These are phyloP conservation scores for Harpagifer antarcticus DNA, from an alignment of 2,797 vertebrate genomes.

Conservation along the genomic window DNA sequence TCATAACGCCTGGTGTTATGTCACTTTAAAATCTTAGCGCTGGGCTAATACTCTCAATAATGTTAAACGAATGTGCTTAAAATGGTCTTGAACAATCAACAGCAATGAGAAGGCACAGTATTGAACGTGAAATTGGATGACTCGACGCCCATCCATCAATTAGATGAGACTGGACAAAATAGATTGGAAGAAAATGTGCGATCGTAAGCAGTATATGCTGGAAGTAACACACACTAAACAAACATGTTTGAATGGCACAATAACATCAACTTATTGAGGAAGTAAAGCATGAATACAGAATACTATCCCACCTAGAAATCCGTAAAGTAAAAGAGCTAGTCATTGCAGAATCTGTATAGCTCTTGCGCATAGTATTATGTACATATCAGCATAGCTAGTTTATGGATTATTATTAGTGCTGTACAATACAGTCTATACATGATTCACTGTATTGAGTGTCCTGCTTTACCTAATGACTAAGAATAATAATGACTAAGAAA, in stretches of 20 bases:
- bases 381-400: neutral
- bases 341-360: neutral
- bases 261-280: constrained; percentile 16
- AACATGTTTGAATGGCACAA: constrained; percentile 25
- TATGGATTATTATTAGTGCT: neutral
- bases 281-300: neutral
- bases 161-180: constrained; percentile 22
- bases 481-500: too few relatives aligned
- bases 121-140: constrained; percentile 30
- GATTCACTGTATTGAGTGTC: neutral
- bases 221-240: constrained; percentile 17
- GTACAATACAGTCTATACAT: neutral
- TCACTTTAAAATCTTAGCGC: constrained; percentile 13
- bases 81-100: constrained; percentile 5
- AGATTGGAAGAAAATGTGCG: constrained; percentile 40
- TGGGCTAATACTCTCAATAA: constrained; percentile 15
- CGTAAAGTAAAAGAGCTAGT: neutral
- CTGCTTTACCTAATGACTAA: neutral
- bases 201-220: constrained; percentile 38
- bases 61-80: constrained; percentile 39
- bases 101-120: constrained; percentile 33
- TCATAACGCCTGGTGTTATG: neutral
- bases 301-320: neutral
- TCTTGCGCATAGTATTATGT: neutral
- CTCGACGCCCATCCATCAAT: constrained; percentile 62